phyloP scores from a whole-genome alignment of 2,113 vertebrate genomes.

The Enhydra lutris region DNA sequence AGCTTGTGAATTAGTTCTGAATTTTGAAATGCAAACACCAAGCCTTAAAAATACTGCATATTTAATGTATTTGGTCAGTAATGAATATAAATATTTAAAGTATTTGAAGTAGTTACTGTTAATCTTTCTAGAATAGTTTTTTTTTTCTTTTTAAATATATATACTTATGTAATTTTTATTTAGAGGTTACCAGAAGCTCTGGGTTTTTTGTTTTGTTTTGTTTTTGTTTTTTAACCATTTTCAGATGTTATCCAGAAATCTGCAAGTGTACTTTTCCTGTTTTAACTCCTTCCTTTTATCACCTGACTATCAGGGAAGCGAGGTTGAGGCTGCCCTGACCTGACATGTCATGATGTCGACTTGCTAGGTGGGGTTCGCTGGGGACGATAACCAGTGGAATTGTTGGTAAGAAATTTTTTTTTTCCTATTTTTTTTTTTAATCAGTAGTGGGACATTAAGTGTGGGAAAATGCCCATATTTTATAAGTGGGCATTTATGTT shows the following conservation, averaged over 20 bases:
- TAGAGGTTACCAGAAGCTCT: constrained; percentile 89
- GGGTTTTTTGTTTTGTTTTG: constrained; percentile 80
- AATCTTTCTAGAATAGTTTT: constrained; percentile 65
- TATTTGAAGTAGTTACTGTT: constrained; percentile 56
- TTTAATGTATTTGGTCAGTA: constrained; percentile 47
- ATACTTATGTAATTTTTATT: constrained; percentile 60
- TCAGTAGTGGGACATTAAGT: constrained; percentile 76
- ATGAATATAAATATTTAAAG: constrained; percentile 47
- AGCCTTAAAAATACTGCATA: constrained; percentile 56
- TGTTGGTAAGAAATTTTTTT: constrained; percentile 91
- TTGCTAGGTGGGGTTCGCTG: constrained; percentile 90
- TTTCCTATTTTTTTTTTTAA: constrained; percentile 82
- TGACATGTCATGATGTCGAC: constrained; percentile 91
- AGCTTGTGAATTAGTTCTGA: constrained; percentile 15
- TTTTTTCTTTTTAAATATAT: constrained; percentile 64
- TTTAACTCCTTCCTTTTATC: constrained; percentile 96
- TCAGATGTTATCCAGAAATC: constrained; percentile 87
- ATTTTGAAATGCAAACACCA: constrained; percentile 55
- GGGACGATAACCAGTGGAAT: constrained; percentile 88
- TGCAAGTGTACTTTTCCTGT: constrained; percentile 87
- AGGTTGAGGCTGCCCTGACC: constrained; percentile 89
- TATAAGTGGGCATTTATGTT: constrained; percentile 58
- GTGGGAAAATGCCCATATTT: constrained; percentile 72
- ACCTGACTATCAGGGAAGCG: constrained; percentile 96
- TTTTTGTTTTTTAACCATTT: constrained; percentile 74